Base-by-base conservation (phyloP, 2,888 invertebrate genomes). In the Platycheirus rosarum region DNA sequence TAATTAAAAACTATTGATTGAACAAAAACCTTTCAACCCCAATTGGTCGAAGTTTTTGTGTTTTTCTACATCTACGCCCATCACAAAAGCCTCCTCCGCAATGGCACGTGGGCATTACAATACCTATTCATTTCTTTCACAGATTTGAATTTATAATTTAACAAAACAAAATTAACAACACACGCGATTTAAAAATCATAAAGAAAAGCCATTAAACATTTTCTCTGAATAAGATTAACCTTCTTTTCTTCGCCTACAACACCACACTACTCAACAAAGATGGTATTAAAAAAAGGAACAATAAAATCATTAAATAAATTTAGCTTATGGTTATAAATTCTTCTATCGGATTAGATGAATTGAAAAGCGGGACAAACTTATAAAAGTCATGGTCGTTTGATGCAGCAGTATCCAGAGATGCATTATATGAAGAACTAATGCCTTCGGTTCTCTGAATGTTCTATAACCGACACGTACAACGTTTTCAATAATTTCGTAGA, bases 271-370 rank as follows among this genome's bases (percentile, higher is more conserved):
- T 70, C 69, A 60, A n/a, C n/a, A n/a, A n/a, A n/a, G n/a, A n/a
- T 51, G 23, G 14, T 6, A 20, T 5, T 0, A 3, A 42, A 35
- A 23, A 53, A 29, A 23, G 26, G n/a, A 13, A 8, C 20, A 37
- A 35, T 9, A 32, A n/a, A 26, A 13, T 2, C n/a, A 32, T 20
- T 37, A 44, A n/a, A n/a, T n/a, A n/a, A n/a, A n/a, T n/a, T n/a
- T n/a, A n/a, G n/a, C n/a, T 37, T 60, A 55, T 51, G 48, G 53
- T 69, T 68, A 70, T 80, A 80, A 80, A 75, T 80, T 57, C 55
- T 66, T 42, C 40, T 8, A 35, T 5, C 23, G 46, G 65, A 80
- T 80, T 75, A 80, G 80, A 75, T 65, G 62, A 75, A 65, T 74
- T 69, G 74, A 71, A 70, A 42, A n/a, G n/a, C n/a, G n/a, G n/a